Base-by-base conservation (phyloP, 2,797 vertebrate species). In the Hafferia zeledoni region DNA sequence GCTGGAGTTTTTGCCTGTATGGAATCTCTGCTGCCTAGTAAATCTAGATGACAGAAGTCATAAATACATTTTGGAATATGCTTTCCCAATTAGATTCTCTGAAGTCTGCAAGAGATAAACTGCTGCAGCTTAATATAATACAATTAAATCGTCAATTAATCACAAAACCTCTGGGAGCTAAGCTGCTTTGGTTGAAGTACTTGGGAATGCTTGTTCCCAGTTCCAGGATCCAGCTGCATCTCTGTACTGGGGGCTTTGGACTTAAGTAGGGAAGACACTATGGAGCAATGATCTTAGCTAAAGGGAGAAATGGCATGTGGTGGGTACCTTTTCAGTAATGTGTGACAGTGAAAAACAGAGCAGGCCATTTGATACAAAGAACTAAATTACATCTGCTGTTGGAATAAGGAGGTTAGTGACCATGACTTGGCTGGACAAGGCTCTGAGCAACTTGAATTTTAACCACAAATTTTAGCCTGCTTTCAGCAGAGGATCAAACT, bases 21-120 rank as follows among this genome's bases (percentile, higher is more conserved):
- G 61, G 43, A 75, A 60, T 61, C 35, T 96, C 81, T 93, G 46
- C 82, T 85, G 60, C 52, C n/a, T 46, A 74, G 37, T 57, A 75
- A 85, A 78, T 31, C 27, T 33, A 81, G 52, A 22, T 28, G 37
- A 63, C 17, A 64, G 27, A 71, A 80, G 33, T 50, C 10, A 75
- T 71, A 81, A 83, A 87, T 68, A 39, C 37, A 28, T 64, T 83
- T 75, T 16, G 33, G 70, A 89, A 22, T 30, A 46, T 24, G 37
- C 46, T 83, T 93, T 87, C 82, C 30, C 82, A 81, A 5, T 50
- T 75, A 69, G 61, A 69, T 83, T 86, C 30, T 90, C 84, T 88
- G 65, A 83, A 83, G 59, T 57, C 53, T n/a, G 9, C 60, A 57
- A 61, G 52, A 69, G 31, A 65, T 90, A 61, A 90, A 81, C 13